phyloP scores from a whole-genome alignment of 2,113 vertebrate species.

The Sebastes fasciatus region DNA sequence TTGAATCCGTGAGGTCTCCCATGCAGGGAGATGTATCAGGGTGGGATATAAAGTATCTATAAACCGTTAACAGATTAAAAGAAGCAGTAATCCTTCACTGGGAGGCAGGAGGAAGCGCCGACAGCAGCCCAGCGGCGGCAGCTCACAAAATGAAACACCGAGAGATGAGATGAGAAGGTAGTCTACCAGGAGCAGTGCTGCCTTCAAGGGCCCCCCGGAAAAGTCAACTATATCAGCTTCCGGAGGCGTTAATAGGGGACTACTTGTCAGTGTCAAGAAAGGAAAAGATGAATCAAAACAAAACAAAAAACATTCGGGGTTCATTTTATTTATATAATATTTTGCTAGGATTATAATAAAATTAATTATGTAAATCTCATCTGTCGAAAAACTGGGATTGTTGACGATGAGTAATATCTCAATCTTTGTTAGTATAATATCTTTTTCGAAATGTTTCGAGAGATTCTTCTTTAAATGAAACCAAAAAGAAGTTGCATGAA shows the following conservation, averaged over 20 bases:
- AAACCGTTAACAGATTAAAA: neutral
- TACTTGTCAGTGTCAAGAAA: neutral
- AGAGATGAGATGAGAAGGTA: neutral
- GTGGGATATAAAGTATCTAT: too few species aligned
- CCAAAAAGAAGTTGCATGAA: too few species aligned
- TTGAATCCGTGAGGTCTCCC: conserved; percentile 38
- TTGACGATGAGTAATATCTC: too few species aligned
- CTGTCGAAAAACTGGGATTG: too few species aligned
- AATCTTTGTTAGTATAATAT: too few species aligned
- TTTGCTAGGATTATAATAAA: too few species aligned
- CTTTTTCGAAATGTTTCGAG: too few species aligned
- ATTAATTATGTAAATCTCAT: too few species aligned
- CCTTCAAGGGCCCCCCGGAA: conserved; percentile 20
- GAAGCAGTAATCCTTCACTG: neutral
- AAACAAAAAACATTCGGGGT: too few species aligned
- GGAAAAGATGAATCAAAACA: too few species aligned
- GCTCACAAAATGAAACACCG: conserved; percentile 25
- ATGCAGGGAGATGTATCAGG: neutral
- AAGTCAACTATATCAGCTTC: neutral
- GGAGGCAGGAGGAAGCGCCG: neutral
- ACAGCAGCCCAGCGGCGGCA: conserved; percentile 38
- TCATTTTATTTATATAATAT: too few species aligned
- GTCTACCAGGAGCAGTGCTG: neutral
- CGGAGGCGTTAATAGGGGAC: neutral
- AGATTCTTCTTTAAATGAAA: too few species aligned